Percentiles rank a stretch among this genome's conserved stretches.
These are phyloP conservation scores for Hippocampus comes DNA, from an alignment of 2,113 vertebrate species.

Conservation along the genomic window DNA sequence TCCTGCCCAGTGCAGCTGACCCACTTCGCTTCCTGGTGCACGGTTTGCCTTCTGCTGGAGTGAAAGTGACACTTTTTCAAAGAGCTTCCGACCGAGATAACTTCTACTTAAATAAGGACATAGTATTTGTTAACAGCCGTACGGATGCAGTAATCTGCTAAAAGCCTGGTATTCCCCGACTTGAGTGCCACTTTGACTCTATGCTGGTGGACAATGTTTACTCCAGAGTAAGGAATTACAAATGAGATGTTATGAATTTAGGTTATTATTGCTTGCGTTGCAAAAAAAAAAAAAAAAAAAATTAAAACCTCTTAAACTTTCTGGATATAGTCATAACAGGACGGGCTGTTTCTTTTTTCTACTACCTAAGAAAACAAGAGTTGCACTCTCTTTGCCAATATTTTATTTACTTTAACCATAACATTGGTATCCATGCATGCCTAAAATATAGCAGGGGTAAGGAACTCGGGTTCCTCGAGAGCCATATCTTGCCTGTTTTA, in stretches of 20 bases:
- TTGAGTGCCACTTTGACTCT: slow-evolving; percentile 31
- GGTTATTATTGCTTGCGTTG: slow-evolving; percentile 25
- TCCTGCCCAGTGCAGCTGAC: slow-evolving; percentile 31
- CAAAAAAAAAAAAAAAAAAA: slow-evolving; percentile 11
- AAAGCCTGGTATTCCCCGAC: slow-evolving; percentile 44
- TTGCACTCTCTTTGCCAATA: slow-evolving; percentile 14
- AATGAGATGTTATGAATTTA: slow-evolving; percentile 29
- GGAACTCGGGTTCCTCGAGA: no score
- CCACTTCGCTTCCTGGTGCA: slow-evolving; percentile 29
- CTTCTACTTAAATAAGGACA: slow-evolving; percentile 12
- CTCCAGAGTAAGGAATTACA: slow-evolving; percentile 25
- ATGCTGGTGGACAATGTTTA: slow-evolving; percentile 32
- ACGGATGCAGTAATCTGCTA: slow-evolving; percentile 41
- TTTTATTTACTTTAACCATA: slow-evolving; percentile 17
- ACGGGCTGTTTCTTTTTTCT: slow-evolving; percentile 28
- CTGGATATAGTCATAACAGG: not conserved
- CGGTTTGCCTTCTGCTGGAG: slow-evolving; percentile 20
- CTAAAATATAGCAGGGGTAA: not conserved
- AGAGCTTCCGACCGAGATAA: slow-evolving; percentile 45
- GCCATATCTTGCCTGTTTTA: no score
- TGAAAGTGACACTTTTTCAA: slow-evolving; percentile 53
- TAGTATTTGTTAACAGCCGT: slow-evolving; percentile 16
- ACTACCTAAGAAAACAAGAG: slow-evolving; percentile 14
- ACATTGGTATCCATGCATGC: slow-evolving; percentile 9
- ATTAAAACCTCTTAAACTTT: not conserved